A percentile compares a stretch with the other conserved stretches of the same genome.
Evolutionary conservation across 1,140 invertebrate genomes (phyloP).

Genomic region (Cylas formicarius): DNA sequence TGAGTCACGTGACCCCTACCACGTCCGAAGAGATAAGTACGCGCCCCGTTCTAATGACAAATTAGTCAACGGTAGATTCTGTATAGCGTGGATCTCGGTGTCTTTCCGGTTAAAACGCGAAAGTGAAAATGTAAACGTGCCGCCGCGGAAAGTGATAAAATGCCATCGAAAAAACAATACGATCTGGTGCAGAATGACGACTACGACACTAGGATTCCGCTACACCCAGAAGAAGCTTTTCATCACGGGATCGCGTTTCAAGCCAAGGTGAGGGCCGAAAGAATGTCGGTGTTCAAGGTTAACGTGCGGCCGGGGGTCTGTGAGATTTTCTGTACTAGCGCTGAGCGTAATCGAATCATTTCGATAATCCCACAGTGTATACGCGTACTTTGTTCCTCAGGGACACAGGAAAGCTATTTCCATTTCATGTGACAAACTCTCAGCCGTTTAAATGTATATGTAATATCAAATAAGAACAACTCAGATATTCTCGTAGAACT

Average conservation of each 20-base stretch:
- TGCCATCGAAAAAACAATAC: constrained; percentile 85
- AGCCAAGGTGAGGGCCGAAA: constrained; percentile 93
- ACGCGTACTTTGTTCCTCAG: no score
- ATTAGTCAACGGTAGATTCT: constrained; percentile 5
- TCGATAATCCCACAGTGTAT: no score
- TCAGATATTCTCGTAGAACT: no score
- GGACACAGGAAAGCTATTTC: no score
- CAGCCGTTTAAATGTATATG: no score
- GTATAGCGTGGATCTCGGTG: constrained; percentile 7
- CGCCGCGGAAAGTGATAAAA: constrained; percentile 49
- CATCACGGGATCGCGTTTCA: constrained; percentile 94
- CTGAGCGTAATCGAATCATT: no score
- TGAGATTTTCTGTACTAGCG: no score
- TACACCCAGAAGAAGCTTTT: constrained; percentile 94
- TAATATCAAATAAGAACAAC: no score
- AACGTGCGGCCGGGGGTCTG: no score
- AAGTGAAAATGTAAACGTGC: no score
- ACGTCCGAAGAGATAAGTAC: constrained; percentile 11
- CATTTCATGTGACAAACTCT: no score
- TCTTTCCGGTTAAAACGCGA: constrained; percentile 5
- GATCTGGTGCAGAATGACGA: constrained; percentile 92
- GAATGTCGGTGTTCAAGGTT: no score
- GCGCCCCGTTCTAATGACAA: constrained; percentile 6
- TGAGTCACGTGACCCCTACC: constrained; percentile 14
- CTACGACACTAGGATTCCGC: constrained; percentile 85